phyloP scores from a whole-genome alignment of 2,888 invertebrate genomes.

The Nemapogon koenigi region DNA sequence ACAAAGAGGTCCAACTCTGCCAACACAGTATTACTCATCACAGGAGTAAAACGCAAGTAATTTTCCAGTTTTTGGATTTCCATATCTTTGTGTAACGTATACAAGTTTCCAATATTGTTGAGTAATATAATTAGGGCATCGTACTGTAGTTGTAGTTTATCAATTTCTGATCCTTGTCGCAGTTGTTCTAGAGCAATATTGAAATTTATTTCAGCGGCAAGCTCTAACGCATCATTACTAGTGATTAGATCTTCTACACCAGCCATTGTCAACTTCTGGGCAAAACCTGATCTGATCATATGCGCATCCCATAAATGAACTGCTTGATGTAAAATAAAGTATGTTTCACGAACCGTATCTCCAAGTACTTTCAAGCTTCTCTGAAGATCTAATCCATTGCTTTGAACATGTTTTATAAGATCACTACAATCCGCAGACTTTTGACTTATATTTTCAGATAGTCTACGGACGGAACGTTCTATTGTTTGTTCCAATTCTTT shows the following conservation, averaged over 20 bases:
- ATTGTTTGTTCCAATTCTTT: too few species aligned
- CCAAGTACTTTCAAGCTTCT: slow-evolving; percentile 33
- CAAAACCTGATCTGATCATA: slow-evolving; percentile 35
- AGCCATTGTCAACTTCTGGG: slow-evolving; percentile 39
- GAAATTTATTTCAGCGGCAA: slow-evolving; percentile 34
- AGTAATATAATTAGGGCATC: slow-evolving; percentile 25
- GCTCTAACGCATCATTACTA: slow-evolving; percentile 33
- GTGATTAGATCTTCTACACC: slow-evolving; percentile 44
- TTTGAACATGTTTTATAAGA: slow-evolving; percentile 6
- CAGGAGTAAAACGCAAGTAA: slow-evolving; percentile 29
- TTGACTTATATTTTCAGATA: background rate
- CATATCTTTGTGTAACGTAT: slow-evolving; percentile 29
- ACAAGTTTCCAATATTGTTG: slow-evolving; percentile 28
- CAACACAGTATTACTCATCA: slow-evolving; percentile 30
- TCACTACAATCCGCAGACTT: too few species aligned
- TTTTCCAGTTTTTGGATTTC: slow-evolving; percentile 39
- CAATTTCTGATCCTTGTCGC: slow-evolving; percentile 28
- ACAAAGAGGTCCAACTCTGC: slow-evolving; percentile 39
- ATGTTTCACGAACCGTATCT: slow-evolving; percentile 35
- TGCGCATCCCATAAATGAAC: slow-evolving; percentile 45
- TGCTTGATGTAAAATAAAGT: slow-evolving; percentile 32
- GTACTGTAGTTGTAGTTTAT: slow-evolving; percentile 32
- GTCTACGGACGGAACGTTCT: background rate
- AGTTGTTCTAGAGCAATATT: slow-evolving; percentile 40
- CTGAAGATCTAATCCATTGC: slow-evolving; percentile 21